Conservation (phyloP, 2,113 vertebrate genomes). For the Eubucco bourcierii region DNA sequence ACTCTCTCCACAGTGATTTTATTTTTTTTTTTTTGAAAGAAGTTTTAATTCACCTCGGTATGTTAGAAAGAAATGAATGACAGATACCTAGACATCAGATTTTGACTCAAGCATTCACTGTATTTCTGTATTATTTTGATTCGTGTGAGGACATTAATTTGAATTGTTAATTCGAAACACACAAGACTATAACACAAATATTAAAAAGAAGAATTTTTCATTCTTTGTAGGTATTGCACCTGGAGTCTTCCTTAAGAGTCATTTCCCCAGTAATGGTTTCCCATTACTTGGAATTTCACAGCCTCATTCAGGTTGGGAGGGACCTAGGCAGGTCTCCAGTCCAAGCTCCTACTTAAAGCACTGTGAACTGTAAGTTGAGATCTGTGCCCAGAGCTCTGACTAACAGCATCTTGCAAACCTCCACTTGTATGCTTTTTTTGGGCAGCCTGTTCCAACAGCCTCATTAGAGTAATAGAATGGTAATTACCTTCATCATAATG, state of each 20-base stretch:
- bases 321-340: not conserved
- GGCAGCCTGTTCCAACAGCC: not conserved
- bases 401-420: not conserved
- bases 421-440: not conserved
- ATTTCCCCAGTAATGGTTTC: not conserved
- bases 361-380: rapidly evolving
- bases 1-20: not conserved
- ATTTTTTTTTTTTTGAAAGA: no score
- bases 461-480: not conserved
- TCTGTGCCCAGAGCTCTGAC: not conserved
- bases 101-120: not conserved
- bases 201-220: not conserved
- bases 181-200: not conserved
- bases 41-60: not conserved
- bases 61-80: not conserved
- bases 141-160: not conserved
- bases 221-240: not conserved
- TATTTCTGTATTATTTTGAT: not conserved
- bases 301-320: not conserved
- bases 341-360: not conserved
- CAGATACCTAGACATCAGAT: not conserved
- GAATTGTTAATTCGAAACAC: not conserved
- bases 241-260: not conserved
- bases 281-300: not conserved
- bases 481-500: not conserved